A percentile compares a stretch with the other conserved stretches of the same genome.
Conservation (phyloP, 2,888 invertebrate genomes). For the Catocala nupta region DNA sequence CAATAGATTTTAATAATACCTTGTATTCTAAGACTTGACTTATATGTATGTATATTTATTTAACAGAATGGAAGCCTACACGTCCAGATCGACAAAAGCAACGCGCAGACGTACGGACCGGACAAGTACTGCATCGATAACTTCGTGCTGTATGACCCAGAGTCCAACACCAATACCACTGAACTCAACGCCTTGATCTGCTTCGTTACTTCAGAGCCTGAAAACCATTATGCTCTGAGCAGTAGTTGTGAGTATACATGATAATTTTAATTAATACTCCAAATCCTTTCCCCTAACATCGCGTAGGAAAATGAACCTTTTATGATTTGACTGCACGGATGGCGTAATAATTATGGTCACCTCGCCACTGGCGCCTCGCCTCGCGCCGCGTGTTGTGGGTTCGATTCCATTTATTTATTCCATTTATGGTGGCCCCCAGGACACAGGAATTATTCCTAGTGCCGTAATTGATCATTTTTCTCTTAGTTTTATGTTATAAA, state of each 20-base stretch:
- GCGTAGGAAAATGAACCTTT: too few relatives aligned
- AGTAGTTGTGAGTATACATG: slow-evolving; percentile 67
- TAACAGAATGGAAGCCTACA: slow-evolving; percentile 74
- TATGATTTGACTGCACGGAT: too few relatives aligned
- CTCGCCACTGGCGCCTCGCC: too few relatives aligned
- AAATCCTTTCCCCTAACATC: too few relatives aligned
- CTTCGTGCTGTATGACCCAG: slow-evolving; percentile 56
- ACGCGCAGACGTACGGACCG: slow-evolving; percentile 61
- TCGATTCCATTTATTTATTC: too few relatives aligned
- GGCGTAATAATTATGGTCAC: too few relatives aligned
- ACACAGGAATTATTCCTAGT: too few relatives aligned
- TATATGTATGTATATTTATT: neutral
- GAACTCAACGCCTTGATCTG: slow-evolving; percentile 73
- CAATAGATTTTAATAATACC: too few relatives aligned
- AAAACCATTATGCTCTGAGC: slow-evolving; percentile 60
- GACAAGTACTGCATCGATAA: slow-evolving; percentile 80
- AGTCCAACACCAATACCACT: slow-evolving; percentile 37
- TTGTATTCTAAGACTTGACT: neutral
- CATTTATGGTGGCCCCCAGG: too few relatives aligned
- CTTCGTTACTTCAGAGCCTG: slow-evolving; percentile 52
- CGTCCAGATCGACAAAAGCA: slow-evolving; percentile 56
- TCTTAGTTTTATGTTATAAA: too few relatives aligned
- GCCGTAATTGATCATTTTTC: too few relatives aligned
- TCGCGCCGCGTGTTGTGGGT: too few relatives aligned
- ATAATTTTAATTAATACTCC: neutral